These are phyloP conservation scores for Ellobium chinense DNA, from an alignment of 2,888 invertebrate genomes.

Conservation along the genomic window DNA sequence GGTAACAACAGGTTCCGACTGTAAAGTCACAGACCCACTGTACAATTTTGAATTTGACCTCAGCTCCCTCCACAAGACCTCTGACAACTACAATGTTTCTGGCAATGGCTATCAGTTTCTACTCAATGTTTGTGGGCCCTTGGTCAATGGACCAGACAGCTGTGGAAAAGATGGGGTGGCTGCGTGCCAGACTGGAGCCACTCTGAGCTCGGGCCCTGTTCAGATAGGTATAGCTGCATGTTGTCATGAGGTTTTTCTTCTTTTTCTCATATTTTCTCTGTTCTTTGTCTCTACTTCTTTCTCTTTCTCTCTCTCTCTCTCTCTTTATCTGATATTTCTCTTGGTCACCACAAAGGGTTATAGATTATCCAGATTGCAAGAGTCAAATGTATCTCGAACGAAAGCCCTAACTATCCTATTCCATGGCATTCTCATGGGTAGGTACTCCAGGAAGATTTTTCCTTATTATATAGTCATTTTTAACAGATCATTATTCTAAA, in stretches of 20 bases:
- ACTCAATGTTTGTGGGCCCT: constrained; percentile 71
- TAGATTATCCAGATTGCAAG: too few relatives aligned
- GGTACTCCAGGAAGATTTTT: too few relatives aligned
- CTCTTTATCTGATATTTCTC: too few relatives aligned
- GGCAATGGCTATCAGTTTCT: constrained; percentile 61
- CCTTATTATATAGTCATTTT: too few relatives aligned
- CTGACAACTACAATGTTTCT: constrained; percentile 63
- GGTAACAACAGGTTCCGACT: constrained; percentile 59
- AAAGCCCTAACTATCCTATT: too few relatives aligned
- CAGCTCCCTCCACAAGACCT: constrained; percentile 58
- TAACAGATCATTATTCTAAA: too few relatives aligned
- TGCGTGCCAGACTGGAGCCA: constrained; percentile 59
- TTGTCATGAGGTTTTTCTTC: not conserved
- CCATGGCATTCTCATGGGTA: too few relatives aligned
- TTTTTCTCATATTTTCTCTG: not conserved
- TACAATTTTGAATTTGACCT: constrained; percentile 73
- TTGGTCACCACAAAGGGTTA: too few relatives aligned
- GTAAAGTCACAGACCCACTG: constrained; percentile 70
- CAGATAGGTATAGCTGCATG: constrained; percentile 54
- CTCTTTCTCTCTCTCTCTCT: too few relatives aligned
- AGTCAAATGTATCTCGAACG: too few relatives aligned
- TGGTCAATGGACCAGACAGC: constrained; percentile 50
- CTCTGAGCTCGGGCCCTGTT: constrained; percentile 48
- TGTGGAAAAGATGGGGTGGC: constrained; percentile 51
- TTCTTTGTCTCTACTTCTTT: too few relatives aligned